Conservation (phyloP, 2,888 invertebrate genomes). For the Meteorus cinctellus region DNA sequence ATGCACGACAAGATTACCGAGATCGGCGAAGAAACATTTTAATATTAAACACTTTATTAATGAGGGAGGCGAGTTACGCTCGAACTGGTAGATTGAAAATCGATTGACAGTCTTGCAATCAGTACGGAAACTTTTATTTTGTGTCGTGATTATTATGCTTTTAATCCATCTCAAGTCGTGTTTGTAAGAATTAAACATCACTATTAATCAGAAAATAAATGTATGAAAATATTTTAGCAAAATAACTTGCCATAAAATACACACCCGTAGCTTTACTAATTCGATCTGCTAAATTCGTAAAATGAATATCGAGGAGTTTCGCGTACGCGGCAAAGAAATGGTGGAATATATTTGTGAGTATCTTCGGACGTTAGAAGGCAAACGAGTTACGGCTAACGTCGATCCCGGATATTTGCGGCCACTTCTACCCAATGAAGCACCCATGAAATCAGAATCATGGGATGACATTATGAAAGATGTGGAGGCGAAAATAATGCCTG, state of each 20-base stretch:
- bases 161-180: background rate
- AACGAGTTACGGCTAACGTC: conserved; percentile 90
- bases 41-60: background rate
- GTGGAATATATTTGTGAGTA: conserved; percentile 96
- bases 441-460: conserved; percentile 89
- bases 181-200: background rate
- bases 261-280: background rate
- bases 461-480: conserved; percentile 92
- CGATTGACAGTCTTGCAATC: conserved; percentile 24
- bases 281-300: background rate
- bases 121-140: background rate
- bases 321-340: conserved; percentile 92
- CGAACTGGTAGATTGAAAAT: conserved; percentile 30
- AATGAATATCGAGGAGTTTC: conserved; percentile 93
- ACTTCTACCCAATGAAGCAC: conserved; percentile 87
- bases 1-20: background rate
- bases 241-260: background rate
- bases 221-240: background rate
- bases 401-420: conserved; percentile 92
- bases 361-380: conserved; percentile 83
- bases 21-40: background rate
- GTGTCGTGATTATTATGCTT: background rate
- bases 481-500: conserved; percentile 94
- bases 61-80: conserved; percentile 29
- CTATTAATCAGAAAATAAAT: background rate